Percentiles rank a stretch among this genome's conserved stretches.
Conservation (phyloP, 2,888 invertebrate species). For the Amblyjoppa proteus region DNA sequence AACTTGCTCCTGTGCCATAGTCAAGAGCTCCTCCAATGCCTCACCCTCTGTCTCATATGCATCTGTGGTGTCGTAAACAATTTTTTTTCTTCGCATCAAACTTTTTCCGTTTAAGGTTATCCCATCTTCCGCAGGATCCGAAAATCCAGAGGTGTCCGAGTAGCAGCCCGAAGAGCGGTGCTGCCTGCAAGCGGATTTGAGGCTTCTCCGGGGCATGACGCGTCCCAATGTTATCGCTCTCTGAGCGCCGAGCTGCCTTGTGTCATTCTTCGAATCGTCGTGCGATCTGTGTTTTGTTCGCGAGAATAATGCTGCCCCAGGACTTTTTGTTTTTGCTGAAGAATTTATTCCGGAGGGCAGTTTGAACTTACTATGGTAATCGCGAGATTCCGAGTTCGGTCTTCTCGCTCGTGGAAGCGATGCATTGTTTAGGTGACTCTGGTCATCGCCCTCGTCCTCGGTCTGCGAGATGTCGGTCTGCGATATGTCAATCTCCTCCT, state of each 20-base stretch:
- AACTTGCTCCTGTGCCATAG: not conserved
- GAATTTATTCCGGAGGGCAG: constrained; percentile 22
- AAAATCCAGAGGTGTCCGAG: constrained; percentile 7
- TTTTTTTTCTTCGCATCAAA: not conserved
- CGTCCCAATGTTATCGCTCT: constrained; percentile 43
- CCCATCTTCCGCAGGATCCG: not conserved
- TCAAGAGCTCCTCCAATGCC: not conserved
- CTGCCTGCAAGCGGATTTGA: not conserved
- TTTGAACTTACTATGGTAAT: constrained; percentile 1
- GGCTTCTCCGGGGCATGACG: constrained; percentile 40
- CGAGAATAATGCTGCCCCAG: not conserved
- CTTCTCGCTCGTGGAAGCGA: not conserved
- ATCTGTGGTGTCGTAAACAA: not conserved
- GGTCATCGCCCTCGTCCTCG: constrained; percentile 45
- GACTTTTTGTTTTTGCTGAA: constrained; percentile 9
- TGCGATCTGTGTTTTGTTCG: not conserved
- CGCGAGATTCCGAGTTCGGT: constrained; percentile 7
- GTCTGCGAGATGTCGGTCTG: constrained; percentile 49
- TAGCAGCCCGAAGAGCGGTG: not conserved
- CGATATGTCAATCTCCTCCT: constrained; percentile 60
- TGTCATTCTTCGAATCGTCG: not conserved
- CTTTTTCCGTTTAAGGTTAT: not conserved
- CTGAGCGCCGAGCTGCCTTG: not conserved
- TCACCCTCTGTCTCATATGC: not conserved
- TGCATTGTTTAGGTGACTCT: not conserved